Percentiles rank a stretch among this genome's conserved stretches.
These are phyloP conservation scores for Ctenodactylus gundi DNA, from an alignment of 2,113 vertebrate species.

Conservation along the genomic window DNA sequence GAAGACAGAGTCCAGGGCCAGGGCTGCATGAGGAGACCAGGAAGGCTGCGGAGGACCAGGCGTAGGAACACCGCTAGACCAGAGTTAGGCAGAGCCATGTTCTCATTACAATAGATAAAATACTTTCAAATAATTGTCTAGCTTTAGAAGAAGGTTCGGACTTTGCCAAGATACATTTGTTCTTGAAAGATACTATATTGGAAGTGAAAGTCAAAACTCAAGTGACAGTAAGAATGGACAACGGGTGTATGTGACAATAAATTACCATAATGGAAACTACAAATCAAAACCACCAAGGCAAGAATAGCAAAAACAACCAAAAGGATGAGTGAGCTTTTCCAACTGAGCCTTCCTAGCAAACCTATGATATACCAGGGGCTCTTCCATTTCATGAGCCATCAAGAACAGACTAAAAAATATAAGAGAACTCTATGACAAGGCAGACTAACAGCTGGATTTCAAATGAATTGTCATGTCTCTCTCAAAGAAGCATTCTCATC, in stretches of 20 bases:
- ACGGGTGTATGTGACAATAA: not conserved
- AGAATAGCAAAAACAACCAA: not conserved
- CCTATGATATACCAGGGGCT: not conserved
- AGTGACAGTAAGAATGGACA: not conserved
- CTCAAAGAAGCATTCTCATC: too few relatives aligned
- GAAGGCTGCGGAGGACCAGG: accelerated
- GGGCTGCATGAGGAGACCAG: not conserved
- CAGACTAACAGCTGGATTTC: not conserved
- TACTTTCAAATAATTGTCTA: not conserved
- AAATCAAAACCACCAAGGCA: not conserved
- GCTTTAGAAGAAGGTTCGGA: not conserved
- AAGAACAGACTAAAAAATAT: not conserved
- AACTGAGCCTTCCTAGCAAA: not conserved
- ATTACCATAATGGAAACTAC: not conserved
- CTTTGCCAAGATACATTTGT: not conserved
- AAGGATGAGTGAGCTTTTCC: not conserved
- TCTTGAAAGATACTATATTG: not conserved
- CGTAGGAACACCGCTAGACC: not conserved
- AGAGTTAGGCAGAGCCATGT: not conserved
- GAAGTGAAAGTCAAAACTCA: not conserved
- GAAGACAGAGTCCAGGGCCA: not conserved
- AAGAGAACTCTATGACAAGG: not conserved
- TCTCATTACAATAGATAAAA: not conserved
- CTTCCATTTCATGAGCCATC: not conserved
- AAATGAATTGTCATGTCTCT: not conserved